Evolutionary conservation across 2,113 vertebrate species (phyloP).

Genomic region (Geococcyx californianus): DNA sequence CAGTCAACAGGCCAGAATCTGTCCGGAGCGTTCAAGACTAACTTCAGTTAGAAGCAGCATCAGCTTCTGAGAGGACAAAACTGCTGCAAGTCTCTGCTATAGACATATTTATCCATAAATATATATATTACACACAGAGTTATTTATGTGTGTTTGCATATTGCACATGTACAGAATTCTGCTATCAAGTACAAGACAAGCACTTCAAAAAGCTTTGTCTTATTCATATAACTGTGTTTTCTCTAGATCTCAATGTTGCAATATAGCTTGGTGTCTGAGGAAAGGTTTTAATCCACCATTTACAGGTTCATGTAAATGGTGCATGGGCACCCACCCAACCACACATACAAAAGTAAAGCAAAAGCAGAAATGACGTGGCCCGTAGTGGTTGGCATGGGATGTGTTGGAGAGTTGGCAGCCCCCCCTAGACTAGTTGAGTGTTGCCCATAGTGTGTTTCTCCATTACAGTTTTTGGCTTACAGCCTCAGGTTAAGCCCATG

Average conservation of each 20-base stretch:
- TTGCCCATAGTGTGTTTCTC: background rate
- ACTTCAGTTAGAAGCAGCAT: background rate
- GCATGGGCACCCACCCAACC: background rate
- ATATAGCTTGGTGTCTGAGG: background rate
- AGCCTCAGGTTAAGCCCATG: background rate
- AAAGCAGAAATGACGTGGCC: background rate
- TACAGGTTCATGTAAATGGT: accelerated
- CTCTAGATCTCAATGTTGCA: background rate
- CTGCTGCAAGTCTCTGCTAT: background rate
- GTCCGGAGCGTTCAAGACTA: background rate
- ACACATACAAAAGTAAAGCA: accelerated
- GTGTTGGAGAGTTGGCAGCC: background rate
- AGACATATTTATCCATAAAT: background rate
- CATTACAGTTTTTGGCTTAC: background rate
- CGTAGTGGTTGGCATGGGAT: background rate
- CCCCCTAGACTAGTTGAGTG: background rate
- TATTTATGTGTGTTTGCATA: background rate
- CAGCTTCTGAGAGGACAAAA: background rate
- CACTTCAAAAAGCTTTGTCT: background rate
- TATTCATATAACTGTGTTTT: background rate
- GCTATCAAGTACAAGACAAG: background rate
- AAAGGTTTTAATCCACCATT: background rate
- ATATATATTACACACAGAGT: background rate
- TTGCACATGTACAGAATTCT: background rate
- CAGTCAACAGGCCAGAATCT: conserved; percentile 20